A percentile compares a stretch with the other conserved stretches of the same genome.
Evolutionary conservation across 2,113 vertebrate species (phyloP).

Genomic region (Megaceryle torquata): DNA sequence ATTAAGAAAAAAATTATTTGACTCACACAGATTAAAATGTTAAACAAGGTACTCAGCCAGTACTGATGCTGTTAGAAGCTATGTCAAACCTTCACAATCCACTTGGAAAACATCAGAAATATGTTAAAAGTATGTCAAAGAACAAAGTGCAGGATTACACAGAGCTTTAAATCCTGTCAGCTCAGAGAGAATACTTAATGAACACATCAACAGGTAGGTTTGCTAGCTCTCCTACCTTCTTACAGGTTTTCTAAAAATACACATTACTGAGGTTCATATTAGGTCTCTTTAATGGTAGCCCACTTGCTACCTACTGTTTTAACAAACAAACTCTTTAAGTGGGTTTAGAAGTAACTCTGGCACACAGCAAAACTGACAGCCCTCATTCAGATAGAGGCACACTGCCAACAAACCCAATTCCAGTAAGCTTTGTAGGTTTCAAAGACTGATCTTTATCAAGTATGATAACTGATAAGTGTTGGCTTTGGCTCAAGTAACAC

Average conservation of each 20-base stretch:
- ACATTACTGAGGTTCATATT: neutral
- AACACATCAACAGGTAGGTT: neutral
- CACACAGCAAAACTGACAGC: neutral
- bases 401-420: neutral
- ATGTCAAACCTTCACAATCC: neutral
- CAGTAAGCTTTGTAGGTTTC: neutral
- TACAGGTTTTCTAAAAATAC: neutral
- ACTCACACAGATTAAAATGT: neutral
- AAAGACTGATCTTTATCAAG: conserved; percentile 1
- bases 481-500: neutral
- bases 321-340: neutral
- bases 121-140: neutral
- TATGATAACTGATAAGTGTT: neutral
- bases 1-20: neutral
- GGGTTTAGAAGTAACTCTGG: neutral
- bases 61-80: neutral
- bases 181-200: neutral
- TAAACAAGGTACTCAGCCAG: neutral
- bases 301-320: neutral
- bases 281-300: neutral
- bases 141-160: neutral
- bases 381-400: neutral
- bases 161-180: neutral
- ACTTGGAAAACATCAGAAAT: neutral
- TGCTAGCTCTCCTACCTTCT: neutral